These are phyloP conservation scores for Anguilla megastoma DNA, from an alignment of 2,797 vertebrate genomes.

Conservation along the genomic window DNA sequence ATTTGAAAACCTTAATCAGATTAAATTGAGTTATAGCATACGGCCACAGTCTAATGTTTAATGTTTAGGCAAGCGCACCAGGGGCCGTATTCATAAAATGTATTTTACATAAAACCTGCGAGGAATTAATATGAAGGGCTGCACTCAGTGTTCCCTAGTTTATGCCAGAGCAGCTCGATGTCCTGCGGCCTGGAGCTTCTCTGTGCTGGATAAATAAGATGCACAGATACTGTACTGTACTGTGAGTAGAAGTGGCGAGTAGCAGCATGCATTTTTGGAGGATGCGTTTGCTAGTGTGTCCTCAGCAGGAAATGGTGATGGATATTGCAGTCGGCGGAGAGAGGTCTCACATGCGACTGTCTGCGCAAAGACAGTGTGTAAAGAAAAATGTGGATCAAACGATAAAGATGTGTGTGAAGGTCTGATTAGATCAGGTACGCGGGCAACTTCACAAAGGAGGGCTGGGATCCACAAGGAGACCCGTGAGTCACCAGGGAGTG, in stretches of 20 bases:
- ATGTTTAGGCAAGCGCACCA: not conserved
- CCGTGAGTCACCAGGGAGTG: not conserved
- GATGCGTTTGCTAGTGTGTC: not conserved
- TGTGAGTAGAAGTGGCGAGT: not conserved
- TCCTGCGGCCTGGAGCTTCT: not conserved
- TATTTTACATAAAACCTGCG: too few species aligned
- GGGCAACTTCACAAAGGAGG: not conserved
- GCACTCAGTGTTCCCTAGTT: too few species aligned
- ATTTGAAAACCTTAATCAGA: not conserved
- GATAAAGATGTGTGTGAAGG: not conserved
- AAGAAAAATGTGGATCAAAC: not conserved
- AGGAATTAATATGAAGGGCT: too few species aligned
- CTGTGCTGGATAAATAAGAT: not conserved
- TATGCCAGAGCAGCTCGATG: not conserved
- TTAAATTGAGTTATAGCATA: not conserved
- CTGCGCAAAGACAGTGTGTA: not conserved
- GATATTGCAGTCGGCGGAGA: not conserved
- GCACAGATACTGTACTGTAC: too few species aligned
- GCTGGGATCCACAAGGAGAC: not conserved
- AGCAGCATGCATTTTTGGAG: not conserved
- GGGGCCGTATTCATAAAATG: not conserved
- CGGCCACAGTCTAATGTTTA: not conserved
- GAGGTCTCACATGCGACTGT: not conserved
- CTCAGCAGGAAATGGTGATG: not conserved
- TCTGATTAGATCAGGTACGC: not conserved